Base-by-base conservation (phyloP, 2,888 invertebrate genomes). In the Blera fallax region DNA sequence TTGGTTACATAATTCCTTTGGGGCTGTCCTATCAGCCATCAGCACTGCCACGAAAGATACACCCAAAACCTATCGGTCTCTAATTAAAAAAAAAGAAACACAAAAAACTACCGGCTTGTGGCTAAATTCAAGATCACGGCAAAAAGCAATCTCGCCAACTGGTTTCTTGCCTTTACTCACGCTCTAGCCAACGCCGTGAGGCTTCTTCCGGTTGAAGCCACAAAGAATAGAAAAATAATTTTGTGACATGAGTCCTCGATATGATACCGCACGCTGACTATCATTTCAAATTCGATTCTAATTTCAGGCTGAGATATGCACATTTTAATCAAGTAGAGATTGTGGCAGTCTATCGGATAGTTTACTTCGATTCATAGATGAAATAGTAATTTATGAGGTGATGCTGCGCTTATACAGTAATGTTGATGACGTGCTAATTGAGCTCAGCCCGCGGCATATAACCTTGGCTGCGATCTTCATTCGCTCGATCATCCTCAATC, bases 181-280 rank as follows among this genome's bases (percentile, higher is more conserved):
- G 24, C 24, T 24, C 24, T 24, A n/a, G n/a, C 32, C n/a, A 16
- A 16, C 29, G 34, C 32, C 32, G 21, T 24, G 43, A 50, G 34
- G 43, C 77, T 58, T 77, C 82, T 82, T 82, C 82, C 77, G 82
- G 77, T 77, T 72, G 52, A 77, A 69, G 58, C 58, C 62, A 50
- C 14, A 69, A 67, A 69, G 60, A 56, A 45, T 50, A 18, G 52
- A 52, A 32, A 58, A 50, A 32, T 11, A 16, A 50, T 34, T n/a
- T 48, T 70, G n/a, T 60, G 60, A 37, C 72, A 11, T 37, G 52
- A 64, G 73, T 73, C 73, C 62, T 73, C 72, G 72, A 69, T 16
- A 18, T 21, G 18, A 18, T 18, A 32, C 10, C 32, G 21, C 21
- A 65, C 34, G 18, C 10, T 16, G 24, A 27, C n/a, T 24, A 58